A percentile compares a stretch with the other conserved stretches of the same genome.
These are phyloP conservation scores for Eupithecia tripunctaria DNA, from an alignment of 2,888 invertebrate genomes.

Conservation along the genomic window DNA sequence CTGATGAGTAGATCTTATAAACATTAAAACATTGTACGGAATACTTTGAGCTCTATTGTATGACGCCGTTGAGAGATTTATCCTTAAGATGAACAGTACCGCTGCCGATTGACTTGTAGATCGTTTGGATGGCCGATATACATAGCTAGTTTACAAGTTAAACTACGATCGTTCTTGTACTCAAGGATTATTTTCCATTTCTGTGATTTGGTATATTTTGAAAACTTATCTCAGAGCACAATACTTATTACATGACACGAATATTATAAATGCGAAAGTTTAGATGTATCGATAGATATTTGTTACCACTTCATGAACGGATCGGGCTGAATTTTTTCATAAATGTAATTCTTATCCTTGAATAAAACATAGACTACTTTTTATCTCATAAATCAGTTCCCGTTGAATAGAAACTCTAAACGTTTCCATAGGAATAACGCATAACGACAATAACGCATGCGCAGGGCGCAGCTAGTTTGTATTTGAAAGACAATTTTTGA, in stretches of 20 bases:
- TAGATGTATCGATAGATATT: too few species aligned
- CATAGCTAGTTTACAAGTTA: conserved; percentile 32
- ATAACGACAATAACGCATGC: too few species aligned
- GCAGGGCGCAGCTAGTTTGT: too few species aligned
- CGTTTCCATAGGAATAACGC: too few species aligned
- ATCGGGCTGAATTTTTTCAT: too few species aligned
- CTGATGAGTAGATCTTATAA: conserved; percentile 75
- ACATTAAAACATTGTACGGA: conserved; percentile 66
- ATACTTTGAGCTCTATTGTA: conserved; percentile 57
- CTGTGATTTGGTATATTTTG: background rate
- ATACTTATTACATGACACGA: too few species aligned
- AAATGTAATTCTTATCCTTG: too few species aligned
- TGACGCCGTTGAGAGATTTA: conserved; percentile 70
- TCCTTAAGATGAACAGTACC: conserved; percentile 54
- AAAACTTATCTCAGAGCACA: background rate
- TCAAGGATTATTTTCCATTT: conserved; percentile 20
- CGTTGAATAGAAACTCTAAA: too few species aligned
- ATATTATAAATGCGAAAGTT: too few species aligned
- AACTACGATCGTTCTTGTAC: conserved; percentile 20
- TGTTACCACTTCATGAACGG: too few species aligned
- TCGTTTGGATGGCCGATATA: conserved; percentile 48
- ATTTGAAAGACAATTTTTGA: background rate
- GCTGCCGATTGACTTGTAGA: conserved; percentile 58
- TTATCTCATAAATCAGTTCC: too few species aligned
- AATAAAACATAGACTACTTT: too few species aligned